Conservation (phyloP, 92 coral and sea anemone genomes). For the Epizoanthus ramosus region DNA sequence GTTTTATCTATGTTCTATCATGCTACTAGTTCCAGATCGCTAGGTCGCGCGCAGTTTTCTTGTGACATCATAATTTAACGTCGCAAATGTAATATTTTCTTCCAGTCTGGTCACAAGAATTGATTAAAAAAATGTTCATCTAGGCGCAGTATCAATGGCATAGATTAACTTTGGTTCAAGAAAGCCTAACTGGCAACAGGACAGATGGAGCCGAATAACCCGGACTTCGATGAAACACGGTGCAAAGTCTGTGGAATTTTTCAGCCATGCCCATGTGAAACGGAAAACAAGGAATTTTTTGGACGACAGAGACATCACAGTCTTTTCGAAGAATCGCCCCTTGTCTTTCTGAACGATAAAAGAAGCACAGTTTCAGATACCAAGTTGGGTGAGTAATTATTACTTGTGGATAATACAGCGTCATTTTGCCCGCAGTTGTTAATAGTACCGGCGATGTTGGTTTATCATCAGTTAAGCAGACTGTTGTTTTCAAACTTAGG, state of each 20-base stretch:
- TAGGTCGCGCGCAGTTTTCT: constrained; percentile 21
- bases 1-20: no score
- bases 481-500: no score
- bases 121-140: no score
- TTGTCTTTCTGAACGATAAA: constrained; percentile 60
- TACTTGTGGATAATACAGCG: no score
- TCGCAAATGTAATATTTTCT: not conserved
- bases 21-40: not conserved
- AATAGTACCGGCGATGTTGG: no score
- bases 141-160: not conserved
- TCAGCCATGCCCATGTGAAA: constrained; percentile 81
- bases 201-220: constrained; percentile 12
- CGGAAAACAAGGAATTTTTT: constrained; percentile 56
- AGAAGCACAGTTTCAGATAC: constrained; percentile 39
- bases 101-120: not conserved
- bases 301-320: constrained; percentile 49
- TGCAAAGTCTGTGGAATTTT: constrained; percentile 75
- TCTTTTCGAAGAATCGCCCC: constrained; percentile 46
- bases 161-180: not conserved
- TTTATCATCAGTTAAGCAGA: no score
- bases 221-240: constrained; percentile 64
- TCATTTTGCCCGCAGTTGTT: no score
- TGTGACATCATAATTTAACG: constrained; percentile 24
- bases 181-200: not conserved
- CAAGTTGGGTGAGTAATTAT: constrained; percentile 1